These are phyloP conservation scores for Sebastolobus altivelis DNA, from an alignment of 2,797 vertebrate species.

Conservation along the genomic window DNA sequence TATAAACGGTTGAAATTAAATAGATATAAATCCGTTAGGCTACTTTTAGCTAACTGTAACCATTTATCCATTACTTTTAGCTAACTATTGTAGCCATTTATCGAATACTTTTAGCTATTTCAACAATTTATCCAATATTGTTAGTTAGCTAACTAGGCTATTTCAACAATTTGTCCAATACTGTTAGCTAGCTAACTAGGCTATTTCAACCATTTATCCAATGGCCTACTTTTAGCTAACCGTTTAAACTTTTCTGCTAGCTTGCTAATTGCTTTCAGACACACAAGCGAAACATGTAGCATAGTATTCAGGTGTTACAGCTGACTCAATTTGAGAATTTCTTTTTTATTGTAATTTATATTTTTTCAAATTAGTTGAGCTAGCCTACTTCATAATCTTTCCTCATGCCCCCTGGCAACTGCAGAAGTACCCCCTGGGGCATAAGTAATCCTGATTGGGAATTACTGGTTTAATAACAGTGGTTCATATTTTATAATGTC, in stretches of 20 bases:
- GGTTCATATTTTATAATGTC: not conserved
- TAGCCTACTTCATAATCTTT: not conserved
- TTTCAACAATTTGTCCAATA: too few species aligned
- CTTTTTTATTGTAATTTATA: not conserved
- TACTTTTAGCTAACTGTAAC: too few species aligned
- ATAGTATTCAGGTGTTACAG: not conserved
- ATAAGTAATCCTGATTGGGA: not conserved
- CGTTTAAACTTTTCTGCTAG: not conserved
- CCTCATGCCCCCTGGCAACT: not conserved
- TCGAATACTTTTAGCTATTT: not conserved
- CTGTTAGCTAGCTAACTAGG: too few species aligned
- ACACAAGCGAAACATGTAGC: not conserved
- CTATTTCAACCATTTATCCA: not conserved
- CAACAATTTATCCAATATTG: too few species aligned
- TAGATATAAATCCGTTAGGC: too few species aligned
- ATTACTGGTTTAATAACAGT: not conserved
- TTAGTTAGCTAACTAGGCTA: too few species aligned
- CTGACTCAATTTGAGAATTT: not conserved
- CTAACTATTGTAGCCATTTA: not conserved
- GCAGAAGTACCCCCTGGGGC: not conserved
- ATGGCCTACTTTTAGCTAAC: not conserved
- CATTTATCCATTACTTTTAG: not conserved
- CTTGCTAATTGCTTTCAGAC: not conserved
- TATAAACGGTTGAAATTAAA: too few species aligned
- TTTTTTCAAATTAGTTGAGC: not conserved